These are phyloP conservation scores for Procavia capensis DNA, from an alignment of 2,113 vertebrate genomes.

Conservation along the genomic window DNA sequence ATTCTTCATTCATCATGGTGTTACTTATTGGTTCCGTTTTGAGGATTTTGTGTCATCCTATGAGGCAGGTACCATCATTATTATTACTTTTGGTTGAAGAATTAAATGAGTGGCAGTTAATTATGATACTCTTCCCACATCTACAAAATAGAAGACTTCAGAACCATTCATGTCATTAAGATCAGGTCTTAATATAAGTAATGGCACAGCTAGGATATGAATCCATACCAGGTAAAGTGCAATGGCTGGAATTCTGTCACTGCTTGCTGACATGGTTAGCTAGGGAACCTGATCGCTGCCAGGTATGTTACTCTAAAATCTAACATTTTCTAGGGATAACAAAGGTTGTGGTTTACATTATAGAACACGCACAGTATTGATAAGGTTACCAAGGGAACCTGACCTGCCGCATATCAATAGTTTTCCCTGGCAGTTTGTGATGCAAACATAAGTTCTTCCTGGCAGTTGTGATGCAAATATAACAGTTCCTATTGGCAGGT, in stretches of 20 bases:
- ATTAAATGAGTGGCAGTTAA: not conserved
- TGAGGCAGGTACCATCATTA: slow-evolving; percentile 10
- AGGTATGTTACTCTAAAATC: too few species aligned
- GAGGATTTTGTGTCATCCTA: not conserved
- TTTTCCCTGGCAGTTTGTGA: too few species aligned
- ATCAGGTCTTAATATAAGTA: not conserved
- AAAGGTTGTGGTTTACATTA: too few species aligned
- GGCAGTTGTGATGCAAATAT: too few species aligned
- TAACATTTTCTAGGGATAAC: too few species aligned
- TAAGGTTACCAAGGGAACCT: too few species aligned
- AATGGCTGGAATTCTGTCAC: not conserved
- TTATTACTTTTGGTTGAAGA: not conserved
- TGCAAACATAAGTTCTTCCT: too few species aligned
- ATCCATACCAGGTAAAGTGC: not conserved
- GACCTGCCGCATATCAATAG: too few species aligned
- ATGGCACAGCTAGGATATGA: not conserved
- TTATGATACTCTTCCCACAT: not conserved
- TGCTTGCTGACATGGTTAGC: too few species aligned
- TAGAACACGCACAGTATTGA: too few species aligned
- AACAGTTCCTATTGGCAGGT: too few species aligned
- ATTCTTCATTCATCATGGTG: not conserved
- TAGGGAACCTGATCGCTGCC: too few species aligned
- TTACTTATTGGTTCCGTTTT: not conserved
- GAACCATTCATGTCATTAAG: not conserved
- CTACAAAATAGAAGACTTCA: not conserved